Base-by-base conservation (phyloP, 2,888 invertebrate genomes). In the Orthosia gothica region DNA sequence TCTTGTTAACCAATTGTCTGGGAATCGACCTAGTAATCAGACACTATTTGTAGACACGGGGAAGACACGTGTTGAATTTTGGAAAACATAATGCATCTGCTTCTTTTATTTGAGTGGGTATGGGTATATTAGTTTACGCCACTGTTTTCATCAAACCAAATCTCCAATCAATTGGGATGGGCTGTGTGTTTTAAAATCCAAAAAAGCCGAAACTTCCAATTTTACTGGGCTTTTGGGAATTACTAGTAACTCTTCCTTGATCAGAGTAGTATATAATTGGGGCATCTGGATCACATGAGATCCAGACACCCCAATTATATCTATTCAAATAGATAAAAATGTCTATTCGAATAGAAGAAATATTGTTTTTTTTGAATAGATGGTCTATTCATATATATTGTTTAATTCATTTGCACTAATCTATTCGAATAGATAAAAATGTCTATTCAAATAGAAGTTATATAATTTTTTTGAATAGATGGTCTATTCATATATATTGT, bases 1-100 rank as follows among this genome's bases (percentile, higher is more conserved):
- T 89, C 90, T 91, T 91, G 92, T 93, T 90, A 92, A 92, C 92
- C 90, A 90, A 95, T 95, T 94, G 94, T 95, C 93, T 94, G 85
- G 89, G 87, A 88, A 87, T 83, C 87, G 88, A 89, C 87, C 91
- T 89, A 91, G 90, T 89, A 91, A 89, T 89, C 88, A 85, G 69
- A 72, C 69, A 79, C 88, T 90, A 90, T 91, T 90, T 90, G 81
- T 86, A 87, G 78, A 76, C 74, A 75, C 77, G 73, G 74, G 82
- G 70, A 52, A 70, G 68, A 61, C 64, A 79, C 67, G 58, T 40
- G n/a, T 49, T 63, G 15, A 40, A 26, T 66, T 62, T 70, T 45
- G 5, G 13, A 62, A 47, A 64, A 12, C 15, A 7, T 20, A 16
- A n/a, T 18, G 7, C 12, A 13, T 3, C 20, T n/a, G 3, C 11